Evolutionary conservation across 2,113 vertebrate genomes (phyloP).

Genomic region (Zootoca vivipara): DNA sequence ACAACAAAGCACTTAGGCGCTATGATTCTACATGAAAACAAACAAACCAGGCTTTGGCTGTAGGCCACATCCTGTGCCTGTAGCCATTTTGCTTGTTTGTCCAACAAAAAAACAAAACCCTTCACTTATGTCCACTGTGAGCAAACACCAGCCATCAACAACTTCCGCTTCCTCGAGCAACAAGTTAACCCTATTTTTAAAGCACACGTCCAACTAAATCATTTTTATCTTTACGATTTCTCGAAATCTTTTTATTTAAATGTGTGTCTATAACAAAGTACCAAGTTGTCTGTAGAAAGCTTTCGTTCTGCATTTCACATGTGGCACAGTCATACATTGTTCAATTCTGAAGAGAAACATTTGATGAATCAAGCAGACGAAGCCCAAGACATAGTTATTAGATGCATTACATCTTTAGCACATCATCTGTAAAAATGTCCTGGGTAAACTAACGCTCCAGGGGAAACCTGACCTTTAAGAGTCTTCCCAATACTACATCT

Average conservation of each 20-base stretch:
- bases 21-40: neutral
- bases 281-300: slow-evolving; percentile 43
- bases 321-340: slow-evolving; percentile 61
- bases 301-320: slow-evolving; percentile 60
- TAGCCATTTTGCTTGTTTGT: neutral
- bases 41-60: slow-evolving; percentile 19
- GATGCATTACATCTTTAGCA: slow-evolving; percentile 74
- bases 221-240: neutral
- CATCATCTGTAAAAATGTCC: slow-evolving; percentile 74
- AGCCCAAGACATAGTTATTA: slow-evolving; percentile 73
- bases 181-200: slow-evolving; percentile 11
- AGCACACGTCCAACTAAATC: slow-evolving; percentile 35
- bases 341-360: slow-evolving; percentile 67
- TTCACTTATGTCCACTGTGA: slow-evolving; percentile 2
- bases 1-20: slow-evolving; percentile 29
- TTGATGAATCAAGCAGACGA: slow-evolving; percentile 77
- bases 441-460: slow-evolving; percentile 70
- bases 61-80: neutral
- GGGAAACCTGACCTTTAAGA: slow-evolving; percentile 76
- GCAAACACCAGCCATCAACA: slow-evolving; percentile 35
- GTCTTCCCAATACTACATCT: slow-evolving; percentile 75
- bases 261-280: slow-evolving; percentile 46
- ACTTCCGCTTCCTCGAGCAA: slow-evolving; percentile 22
- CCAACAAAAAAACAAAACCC: slow-evolving; percentile 9
- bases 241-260: neutral